phyloP scores from a whole-genome alignment of 2,797 vertebrate genomes.

The Momotus momota region DNA sequence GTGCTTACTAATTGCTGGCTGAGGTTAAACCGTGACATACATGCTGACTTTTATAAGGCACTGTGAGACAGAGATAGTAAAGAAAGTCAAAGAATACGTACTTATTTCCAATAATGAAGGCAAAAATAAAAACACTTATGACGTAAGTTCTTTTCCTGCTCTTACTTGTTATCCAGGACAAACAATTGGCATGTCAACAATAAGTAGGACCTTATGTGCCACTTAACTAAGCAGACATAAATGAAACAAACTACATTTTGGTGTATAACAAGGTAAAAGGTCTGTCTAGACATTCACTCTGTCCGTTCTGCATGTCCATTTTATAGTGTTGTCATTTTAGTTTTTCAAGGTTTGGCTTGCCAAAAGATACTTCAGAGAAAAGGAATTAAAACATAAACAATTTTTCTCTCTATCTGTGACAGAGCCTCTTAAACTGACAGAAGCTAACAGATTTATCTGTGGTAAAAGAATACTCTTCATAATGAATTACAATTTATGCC shows the following conservation, averaged over 20 bases:
- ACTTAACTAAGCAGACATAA: background rate
- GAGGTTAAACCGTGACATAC: background rate
- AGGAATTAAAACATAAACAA: conserved; percentile 32
- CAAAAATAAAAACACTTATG: background rate
- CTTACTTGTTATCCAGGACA: conserved; percentile 3
- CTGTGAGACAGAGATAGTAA: background rate
- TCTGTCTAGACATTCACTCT: background rate
- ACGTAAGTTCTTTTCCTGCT: background rate
- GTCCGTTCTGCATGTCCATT: background rate
- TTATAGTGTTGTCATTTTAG: background rate
- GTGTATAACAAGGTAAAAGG: background rate
- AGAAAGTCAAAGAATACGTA: background rate
- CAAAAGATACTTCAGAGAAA: background rate
- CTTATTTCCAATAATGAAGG: background rate
- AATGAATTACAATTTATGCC: conserved; percentile 27
- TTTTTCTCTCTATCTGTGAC: background rate
- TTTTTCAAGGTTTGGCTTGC: background rate
- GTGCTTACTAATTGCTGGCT: background rate
- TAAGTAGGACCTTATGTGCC: background rate
- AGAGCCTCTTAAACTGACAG: conserved; percentile 14
- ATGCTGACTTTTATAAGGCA: background rate
- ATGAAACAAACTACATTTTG: background rate
- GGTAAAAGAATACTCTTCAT: background rate
- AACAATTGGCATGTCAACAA: background rate
- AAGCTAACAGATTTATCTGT: conserved; percentile 8